Conservation (phyloP, 2,888 invertebrate species). For the Pantelozetes paolii region DNA sequence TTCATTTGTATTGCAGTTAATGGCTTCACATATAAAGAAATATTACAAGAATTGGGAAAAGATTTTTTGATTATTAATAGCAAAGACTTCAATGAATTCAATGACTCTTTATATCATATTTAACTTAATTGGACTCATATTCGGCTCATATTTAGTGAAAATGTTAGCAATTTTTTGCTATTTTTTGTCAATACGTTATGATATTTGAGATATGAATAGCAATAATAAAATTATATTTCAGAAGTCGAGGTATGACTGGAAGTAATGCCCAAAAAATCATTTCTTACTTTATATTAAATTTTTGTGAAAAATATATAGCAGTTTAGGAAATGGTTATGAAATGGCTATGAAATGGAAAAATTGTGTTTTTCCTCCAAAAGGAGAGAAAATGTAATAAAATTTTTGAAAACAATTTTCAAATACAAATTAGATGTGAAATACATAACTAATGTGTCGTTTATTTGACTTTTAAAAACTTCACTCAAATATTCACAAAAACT, state of each 20-base stretch:
- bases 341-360: slow-evolving; percentile 25
- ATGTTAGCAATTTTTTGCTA: background rate
- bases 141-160: background rate
- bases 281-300: slow-evolving; percentile 5
- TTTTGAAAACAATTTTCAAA: background rate
- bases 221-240: background rate
- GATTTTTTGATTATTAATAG: background rate
- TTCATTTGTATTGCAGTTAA: slow-evolving; percentile 8
- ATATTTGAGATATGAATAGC: slow-evolving; percentile 2
- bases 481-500: background rate
- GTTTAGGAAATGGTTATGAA: too few species aligned
- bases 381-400: slow-evolving; percentile 1
- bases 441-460: slow-evolving; percentile 15
- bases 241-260: background rate
- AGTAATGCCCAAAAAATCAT: slow-evolving; percentile 3
- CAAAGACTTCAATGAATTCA: background rate
- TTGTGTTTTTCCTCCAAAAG: background rate
- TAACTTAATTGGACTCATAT: background rate
- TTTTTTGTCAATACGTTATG: background rate
- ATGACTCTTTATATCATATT: background rate
- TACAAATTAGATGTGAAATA: slow-evolving; percentile 25
- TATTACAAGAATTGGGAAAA: background rate
- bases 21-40: slow-evolving; percentile 23
- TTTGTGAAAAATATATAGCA: background rate
- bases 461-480: background rate